Evolutionary conservation across 2,113 vertebrate species (phyloP), one percentile per base, ranked within the genome.

Genomic region (Sturnira hondurensis): DNA sequence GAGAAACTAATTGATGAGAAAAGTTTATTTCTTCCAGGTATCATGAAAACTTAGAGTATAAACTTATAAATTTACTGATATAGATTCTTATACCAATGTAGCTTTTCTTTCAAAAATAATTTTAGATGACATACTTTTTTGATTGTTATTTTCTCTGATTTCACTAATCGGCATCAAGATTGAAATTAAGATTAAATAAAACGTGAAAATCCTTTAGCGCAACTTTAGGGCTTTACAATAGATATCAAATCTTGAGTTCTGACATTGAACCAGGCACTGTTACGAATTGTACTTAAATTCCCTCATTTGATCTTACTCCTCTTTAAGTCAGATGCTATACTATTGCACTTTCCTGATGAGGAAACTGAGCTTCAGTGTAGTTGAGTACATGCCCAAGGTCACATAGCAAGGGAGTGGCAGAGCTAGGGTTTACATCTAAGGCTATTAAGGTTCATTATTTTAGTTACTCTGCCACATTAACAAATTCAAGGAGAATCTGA

Each of bases 1-100:
- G 31, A 85, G 5, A 65, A 16, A 7, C 10, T 83, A 94, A 95
- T 0, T 38, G 71, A 92, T 68, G 10, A 10, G 3, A 87, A 94
- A 94, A 82, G 68, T 50, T 82, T 82, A 74, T 17, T 85, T 96
- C 54, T 90, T 92, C 41, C 36, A 90, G 70, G 33, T 86, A 87
- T 80, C 15, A 10, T 45, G n/a, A 82, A 96, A 92, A 89, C 4
- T 63, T 74, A 90, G 13, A 83, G 78, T 8, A 36, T 2, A 61
- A 71, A 81, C 10, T 88, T 58, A 16, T 31, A 63, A 86, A 52
- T 89, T 76, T 52, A 63, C 38, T 45, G 26, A 31, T 0, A 54
- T 61, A 68, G 61, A 74, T 68, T 73, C 9, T 8, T 92, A 70
- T 36, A 67, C 63, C 3, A 47, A 85, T 50, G 41, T 33, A 58